These are phyloP conservation scores for Cydia strobilella DNA, from an alignment of 1,140 invertebrate species.

Conservation along the genomic window DNA sequence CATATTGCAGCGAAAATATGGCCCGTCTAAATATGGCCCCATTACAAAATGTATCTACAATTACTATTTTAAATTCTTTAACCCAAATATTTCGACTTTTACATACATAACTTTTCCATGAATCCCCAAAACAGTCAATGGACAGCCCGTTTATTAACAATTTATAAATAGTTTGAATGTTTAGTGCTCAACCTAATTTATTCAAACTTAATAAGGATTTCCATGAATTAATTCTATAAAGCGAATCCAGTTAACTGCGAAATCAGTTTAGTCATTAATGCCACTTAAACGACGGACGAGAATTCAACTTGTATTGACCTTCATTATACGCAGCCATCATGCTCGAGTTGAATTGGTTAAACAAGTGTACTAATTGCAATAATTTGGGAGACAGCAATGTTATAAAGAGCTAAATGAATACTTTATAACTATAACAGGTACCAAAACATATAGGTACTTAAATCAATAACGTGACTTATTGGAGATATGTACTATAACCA, in stretches of 20 bases:
- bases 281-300: constrained; percentile 6
- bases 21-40: no score
- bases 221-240: constrained; percentile 13
- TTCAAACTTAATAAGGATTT: background rate
- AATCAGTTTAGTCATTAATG: constrained; percentile 32
- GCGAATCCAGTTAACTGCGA: constrained; percentile 15
- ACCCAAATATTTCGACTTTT: background rate
- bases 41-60: no score
- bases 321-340: background rate
- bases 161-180: background rate
- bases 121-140: background rate
- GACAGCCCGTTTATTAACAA: background rate
- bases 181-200: background rate
- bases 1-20: no score
- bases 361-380: background rate
- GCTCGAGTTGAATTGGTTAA: constrained; percentile 17
- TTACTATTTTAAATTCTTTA: no score
- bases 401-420: background rate
- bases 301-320: constrained; percentile 22
- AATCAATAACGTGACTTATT: no score
- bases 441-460: no score
- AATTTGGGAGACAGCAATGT: background rate
- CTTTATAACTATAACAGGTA: background rate
- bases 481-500: no score
- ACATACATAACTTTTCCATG: background rate